These are phyloP conservation scores for Scopus umbretta DNA, from an alignment of 2,113 vertebrate genomes.

Conservation along the genomic window DNA sequence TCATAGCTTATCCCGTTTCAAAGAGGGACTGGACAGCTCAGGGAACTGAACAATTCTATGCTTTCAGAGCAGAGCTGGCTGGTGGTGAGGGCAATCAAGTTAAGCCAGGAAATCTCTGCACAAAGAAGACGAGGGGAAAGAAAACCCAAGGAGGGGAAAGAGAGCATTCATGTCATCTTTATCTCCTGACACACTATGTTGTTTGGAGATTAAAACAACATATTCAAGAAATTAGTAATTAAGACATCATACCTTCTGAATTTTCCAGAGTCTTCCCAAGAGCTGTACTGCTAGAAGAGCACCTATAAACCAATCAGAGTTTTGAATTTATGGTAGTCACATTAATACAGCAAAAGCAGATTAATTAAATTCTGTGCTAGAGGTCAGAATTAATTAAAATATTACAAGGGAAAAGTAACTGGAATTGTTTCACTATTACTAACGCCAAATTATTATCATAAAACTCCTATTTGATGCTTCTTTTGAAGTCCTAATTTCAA, in stretches of 20 bases:
- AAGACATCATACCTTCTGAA: constrained; percentile 67
- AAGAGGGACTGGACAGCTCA: background rate
- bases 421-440: background rate
- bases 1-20: background rate
- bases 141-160: background rate
- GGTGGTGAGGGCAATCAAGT: background rate
- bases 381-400: background rate
- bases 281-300: constrained; percentile 64
- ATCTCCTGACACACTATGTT: background rate
- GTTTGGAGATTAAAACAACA: background rate
- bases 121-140: rapidly evolving
- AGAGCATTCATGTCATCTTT: background rate
- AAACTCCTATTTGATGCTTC: background rate
- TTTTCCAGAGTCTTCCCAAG: constrained; percentile 60
- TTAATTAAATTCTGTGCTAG: background rate
- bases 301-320: constrained; percentile 55
- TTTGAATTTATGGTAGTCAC: background rate
- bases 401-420: background rate
- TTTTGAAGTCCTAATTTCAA: background rate
- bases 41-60: background rate
- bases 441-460: background rate
- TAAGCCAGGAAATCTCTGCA: background rate
- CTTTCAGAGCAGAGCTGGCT: background rate
- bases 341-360: background rate
- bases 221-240: background rate